Percentiles rank a stretch among this genome's conserved stretches.
Conservation (phyloP, 2,888 invertebrate genomes). For the Rhagium mordax region DNA sequence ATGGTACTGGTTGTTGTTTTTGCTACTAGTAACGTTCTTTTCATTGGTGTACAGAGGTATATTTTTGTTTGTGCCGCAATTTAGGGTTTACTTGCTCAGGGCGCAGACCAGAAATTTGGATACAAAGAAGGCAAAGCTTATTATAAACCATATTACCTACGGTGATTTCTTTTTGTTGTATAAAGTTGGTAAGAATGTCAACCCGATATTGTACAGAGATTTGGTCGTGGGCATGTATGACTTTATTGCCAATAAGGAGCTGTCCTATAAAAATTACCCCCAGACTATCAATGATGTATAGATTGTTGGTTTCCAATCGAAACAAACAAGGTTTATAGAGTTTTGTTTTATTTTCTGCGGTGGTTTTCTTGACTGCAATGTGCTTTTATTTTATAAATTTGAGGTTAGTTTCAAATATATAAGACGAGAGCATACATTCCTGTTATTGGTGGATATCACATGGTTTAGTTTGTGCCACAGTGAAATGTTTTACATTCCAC, state of each 20-base stretch:
- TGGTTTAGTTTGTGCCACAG: not conserved
- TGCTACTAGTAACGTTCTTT: slow-evolving; percentile 76
- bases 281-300: slow-evolving; percentile 27
- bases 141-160: slow-evolving; percentile 74
- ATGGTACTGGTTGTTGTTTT: slow-evolving; percentile 82
- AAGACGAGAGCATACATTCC: not conserved
- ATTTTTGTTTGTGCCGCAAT: slow-evolving; percentile 73
- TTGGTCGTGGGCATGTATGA: slow-evolving; percentile 68
- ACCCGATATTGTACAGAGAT: slow-evolving; percentile 79
- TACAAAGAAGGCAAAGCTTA: slow-evolving; percentile 70
- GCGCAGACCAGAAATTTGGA: slow-evolving; percentile 75
- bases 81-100: slow-evolving; percentile 76
- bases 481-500: no score
- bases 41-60: slow-evolving; percentile 79
- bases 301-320: not conserved
- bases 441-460: not conserved
- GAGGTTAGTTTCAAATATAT: not conserved
- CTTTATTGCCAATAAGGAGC: slow-evolving; percentile 40
- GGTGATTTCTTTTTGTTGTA: slow-evolving; percentile 87
- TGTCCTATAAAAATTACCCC: slow-evolving; percentile 37
- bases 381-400: no score
- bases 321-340: not conserved
- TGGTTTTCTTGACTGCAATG: not conserved
- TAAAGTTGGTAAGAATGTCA: slow-evolving; percentile 83
- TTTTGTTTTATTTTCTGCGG: not conserved